These are phyloP conservation scores for Rutpela maculata DNA, from an alignment of 2,888 invertebrate species.

Conservation along the genomic window DNA sequence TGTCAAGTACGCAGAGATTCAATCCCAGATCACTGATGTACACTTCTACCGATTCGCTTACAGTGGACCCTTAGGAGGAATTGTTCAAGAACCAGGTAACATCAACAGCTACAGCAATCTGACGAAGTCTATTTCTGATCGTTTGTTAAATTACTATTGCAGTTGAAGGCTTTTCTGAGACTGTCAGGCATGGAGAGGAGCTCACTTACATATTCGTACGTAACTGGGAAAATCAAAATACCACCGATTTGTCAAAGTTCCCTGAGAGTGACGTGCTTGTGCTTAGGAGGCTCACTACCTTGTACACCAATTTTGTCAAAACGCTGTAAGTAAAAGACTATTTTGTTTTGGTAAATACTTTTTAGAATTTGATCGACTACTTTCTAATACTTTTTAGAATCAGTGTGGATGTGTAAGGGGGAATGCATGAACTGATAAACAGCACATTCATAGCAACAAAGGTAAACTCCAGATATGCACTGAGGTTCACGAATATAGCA, in stretches of 20 bases:
- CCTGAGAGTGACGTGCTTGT: constrained; percentile 8
- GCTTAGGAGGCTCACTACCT: neutral
- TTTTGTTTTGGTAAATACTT: too few species aligned
- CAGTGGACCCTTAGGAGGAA: constrained; percentile 48
- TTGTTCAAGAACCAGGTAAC: constrained; percentile 24
- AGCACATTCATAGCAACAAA: too few species aligned
- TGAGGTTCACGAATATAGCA: too few species aligned
- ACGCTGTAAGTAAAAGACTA: neutral
- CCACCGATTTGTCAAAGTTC: constrained; percentile 6
- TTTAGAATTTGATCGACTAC: too few species aligned
- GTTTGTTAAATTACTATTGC: neutral
- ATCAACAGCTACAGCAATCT: neutral
- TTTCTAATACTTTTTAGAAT: too few species aligned
- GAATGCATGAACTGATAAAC: too few species aligned
- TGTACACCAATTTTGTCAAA: constrained; percentile 14
- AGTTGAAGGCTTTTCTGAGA: constrained; percentile 14
- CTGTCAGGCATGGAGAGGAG: neutral
- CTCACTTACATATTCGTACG: neutral
- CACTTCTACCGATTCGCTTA: constrained; percentile 58
- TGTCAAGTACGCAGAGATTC: constrained; percentile 46
- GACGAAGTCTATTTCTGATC: neutral
- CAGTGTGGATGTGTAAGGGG: too few species aligned
- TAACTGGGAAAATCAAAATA: neutral
- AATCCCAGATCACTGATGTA: constrained; percentile 45
- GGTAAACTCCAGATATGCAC: too few species aligned